Base-by-base conservation (phyloP, 1,140 invertebrate genomes). In the Caerostris extrusa region DNA sequence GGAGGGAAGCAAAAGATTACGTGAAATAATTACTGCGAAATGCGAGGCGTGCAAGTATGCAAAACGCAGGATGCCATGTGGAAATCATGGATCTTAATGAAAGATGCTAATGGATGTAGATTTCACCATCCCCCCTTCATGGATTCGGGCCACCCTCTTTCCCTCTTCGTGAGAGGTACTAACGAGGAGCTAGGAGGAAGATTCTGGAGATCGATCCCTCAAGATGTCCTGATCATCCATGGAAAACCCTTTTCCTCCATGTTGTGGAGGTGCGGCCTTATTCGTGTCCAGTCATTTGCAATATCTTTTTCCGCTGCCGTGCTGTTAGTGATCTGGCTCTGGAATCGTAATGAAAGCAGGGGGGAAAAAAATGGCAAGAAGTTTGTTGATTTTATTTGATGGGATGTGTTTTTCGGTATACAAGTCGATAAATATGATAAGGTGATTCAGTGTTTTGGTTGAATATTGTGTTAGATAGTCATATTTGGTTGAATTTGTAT, bases 1-100 rank as follows among this genome's bases (percentile, higher is more conserved):
- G 61, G 61, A n/a, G 61, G 58, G 58, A 55, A 87, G 17, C 64
- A 34, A 71, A 58, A 10, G 71, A 64, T 71, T 69, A 89, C 71
- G 64, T 89, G 64, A 89, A 89, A 89, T 89, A 89, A 89, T 89
- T 89, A 89, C 64, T 10, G 50, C 34, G 64, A 50, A 77, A 56
- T 69, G 87, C 87, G 87, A 56, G 50, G 64, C 61, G 61, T 67
- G 34, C n/a, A 17, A 53, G 64, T 56, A 89, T 89, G 87, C 64
- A 89, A 71, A 89, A 69, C 61, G 64, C 64, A 71, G 53, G 34
- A 34, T 34, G 56, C 50, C n/a, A 69, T 71, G 64, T 50, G 87
- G 34, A 69, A 67, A 67, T 19, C 50, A 56, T 55, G 87, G 87
- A 71, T 89, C 34, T 53, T 10, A 55, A 19, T 34, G 19, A 53